A percentile compares a stretch with the other conserved stretches of the same genome.
These are phyloP conservation scores for Acrossocheilus fasciatus DNA, from an alignment of 2,797 vertebrate genomes.

Conservation along the genomic window DNA sequence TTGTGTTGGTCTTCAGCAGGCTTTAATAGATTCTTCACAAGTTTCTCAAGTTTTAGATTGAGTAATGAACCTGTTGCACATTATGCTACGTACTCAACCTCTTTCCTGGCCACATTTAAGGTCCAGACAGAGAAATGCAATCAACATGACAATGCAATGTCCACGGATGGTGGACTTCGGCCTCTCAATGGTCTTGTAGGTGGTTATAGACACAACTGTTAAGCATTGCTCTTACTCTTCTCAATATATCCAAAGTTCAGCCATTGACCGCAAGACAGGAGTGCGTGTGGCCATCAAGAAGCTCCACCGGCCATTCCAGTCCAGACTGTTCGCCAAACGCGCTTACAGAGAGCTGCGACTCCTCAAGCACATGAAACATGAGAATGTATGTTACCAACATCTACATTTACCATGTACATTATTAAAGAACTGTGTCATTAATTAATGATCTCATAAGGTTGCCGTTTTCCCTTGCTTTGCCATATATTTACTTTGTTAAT, in stretches of 20 bases:
- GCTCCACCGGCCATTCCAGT: constrained; percentile 95
- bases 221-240: background rate
- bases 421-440: constrained; percentile 1
- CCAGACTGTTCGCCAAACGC: constrained; percentile 91
- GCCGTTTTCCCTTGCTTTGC: background rate
- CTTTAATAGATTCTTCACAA: background rate
- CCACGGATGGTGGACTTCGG: background rate
- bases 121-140: background rate
- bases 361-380: constrained; percentile 96
- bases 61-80: background rate
- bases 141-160: background rate
- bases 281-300: constrained; percentile 97
- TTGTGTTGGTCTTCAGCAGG: background rate
- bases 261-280: constrained; percentile 85
- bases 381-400: constrained; percentile 81
- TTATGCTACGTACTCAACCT: background rate
- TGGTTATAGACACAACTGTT: background rate
- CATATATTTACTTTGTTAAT: background rate
- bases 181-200: background rate
- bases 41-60: constrained; percentile 1
- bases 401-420: constrained; percentile 10
- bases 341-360: constrained; percentile 93
- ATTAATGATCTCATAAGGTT: background rate
- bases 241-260: constrained; percentile 79
- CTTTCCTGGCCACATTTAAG: background rate